These are phyloP conservation scores for Discoglossus pictus DNA, from an alignment of 2,797 vertebrate species.

Conservation along the genomic window DNA sequence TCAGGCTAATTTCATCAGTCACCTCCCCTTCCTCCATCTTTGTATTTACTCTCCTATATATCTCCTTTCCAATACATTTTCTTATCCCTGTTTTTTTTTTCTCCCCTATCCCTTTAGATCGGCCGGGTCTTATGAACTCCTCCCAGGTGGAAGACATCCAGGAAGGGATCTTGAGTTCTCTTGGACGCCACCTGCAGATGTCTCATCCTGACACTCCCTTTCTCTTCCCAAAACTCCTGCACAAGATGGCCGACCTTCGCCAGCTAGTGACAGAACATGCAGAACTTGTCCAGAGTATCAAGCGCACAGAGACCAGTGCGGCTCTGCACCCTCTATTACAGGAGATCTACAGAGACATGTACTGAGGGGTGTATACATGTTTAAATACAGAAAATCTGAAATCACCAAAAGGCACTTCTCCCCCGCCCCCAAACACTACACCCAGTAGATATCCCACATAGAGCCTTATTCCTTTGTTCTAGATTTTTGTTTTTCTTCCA, in stretches of 20 bases:
- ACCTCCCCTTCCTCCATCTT: too few species aligned
- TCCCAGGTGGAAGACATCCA: conserved; percentile 96
- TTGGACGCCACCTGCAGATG: conserved; percentile 90
- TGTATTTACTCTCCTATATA: too few species aligned
- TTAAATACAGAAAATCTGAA: conserved; percentile 30
- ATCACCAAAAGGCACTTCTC: too few species aligned
- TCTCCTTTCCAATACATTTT: neutral
- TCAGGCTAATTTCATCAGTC: too few species aligned
- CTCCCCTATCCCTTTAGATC: conserved; percentile 75
- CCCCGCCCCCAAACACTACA: too few species aligned
- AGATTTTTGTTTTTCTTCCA: too few species aligned
- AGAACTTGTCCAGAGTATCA: conserved; percentile 96
- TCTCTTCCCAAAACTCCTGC: conserved; percentile 98
- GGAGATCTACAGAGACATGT: conserved; percentile 99
- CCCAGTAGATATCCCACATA: too few species aligned
- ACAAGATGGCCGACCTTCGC: conserved; percentile 98
- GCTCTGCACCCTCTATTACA: conserved; percentile 95
- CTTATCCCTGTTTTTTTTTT: neutral
- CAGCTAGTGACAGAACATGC: conserved; percentile 96
- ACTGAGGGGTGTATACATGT: conserved; percentile 72
- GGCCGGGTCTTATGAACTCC: conserved; percentile 93
- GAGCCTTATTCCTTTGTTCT: too few species aligned
- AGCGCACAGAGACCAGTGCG: conserved; percentile 95
- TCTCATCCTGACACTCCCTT: conserved; percentile 93
- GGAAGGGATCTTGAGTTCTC: conserved; percentile 90